Evolutionary conservation across 2,797 vertebrate genomes (phyloP).

Genomic region (Mormyrus hasselquistii): DNA sequence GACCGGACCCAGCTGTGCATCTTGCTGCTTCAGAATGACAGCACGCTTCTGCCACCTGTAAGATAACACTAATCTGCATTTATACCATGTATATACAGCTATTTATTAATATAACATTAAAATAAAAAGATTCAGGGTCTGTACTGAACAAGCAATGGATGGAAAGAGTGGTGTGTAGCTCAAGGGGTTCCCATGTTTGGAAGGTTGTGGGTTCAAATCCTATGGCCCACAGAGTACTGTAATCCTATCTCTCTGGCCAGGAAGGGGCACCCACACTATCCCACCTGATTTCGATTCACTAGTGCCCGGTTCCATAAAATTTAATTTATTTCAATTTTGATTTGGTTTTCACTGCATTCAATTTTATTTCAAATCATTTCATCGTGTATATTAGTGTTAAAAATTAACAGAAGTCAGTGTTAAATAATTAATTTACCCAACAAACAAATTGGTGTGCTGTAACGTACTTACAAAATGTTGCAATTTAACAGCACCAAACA

Average conservation of each 20-base stretch:
- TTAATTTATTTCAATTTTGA: not conserved
- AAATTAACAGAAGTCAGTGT: not conserved
- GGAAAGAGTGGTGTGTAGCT: not conserved
- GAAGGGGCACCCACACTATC: not conserved
- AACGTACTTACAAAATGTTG: not conserved
- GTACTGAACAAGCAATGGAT: not conserved
- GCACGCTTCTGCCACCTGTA: constrained; percentile 49
- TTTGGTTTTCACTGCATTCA: not conserved
- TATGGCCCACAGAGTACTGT: not conserved
- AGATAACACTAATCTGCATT: constrained; percentile 5
- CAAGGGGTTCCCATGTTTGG: not conserved
- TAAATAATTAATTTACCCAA: not conserved
- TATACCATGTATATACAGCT: not conserved
- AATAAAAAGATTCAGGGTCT: not conserved
- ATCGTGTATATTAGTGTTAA: not conserved
- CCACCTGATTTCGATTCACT: not conserved
- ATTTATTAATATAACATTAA: not conserved
- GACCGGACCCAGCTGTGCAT: constrained; percentile 45
- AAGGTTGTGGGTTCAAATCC: not conserved
- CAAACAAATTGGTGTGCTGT: not conserved
- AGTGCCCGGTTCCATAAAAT: not conserved
- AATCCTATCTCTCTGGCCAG: not conserved
- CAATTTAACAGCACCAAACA: not conserved
- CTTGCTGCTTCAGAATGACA: constrained; percentile 58
- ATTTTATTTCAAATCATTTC: not conserved